Base-by-base conservation (phyloP, 1,140 invertebrate species). In the Pseudomyrmex flavicornis region DNA sequence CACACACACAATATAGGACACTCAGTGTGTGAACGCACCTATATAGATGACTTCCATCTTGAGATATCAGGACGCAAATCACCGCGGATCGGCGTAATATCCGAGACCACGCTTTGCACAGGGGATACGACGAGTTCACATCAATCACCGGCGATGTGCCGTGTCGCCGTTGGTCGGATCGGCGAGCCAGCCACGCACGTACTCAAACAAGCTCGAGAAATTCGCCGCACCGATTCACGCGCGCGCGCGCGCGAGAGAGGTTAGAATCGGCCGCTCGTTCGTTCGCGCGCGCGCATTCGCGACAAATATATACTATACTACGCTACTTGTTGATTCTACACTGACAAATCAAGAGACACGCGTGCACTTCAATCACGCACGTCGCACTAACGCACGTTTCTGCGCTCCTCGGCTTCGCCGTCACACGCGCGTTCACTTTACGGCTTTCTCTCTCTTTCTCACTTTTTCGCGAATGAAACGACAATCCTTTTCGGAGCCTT, bases 1-100 rank as follows among this genome's bases (percentile, higher is more conserved):
- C 17, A 17, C 17, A 17, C 20, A 46, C 52, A 89, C 3, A 26
- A 26, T 26, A 35, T 35, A 7, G 2, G 2, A 35, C 35, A 35
- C 0, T 35, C 7, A 35, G 35, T 35, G 35, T 35, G 35, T 35
- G 35, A 35, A 35, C 91, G 65, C 85, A 93, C 92, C 92, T 89
- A 93, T 92, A 76, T 92, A 93, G 85, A 93, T 89, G 90, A 93
- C 91, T 91, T 93, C 92, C 92, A 93, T 93, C 85, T 93, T 92
- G 90, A 83, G 86, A 68, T 75, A 79, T 85, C 83, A 20, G 66
- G 79, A 80, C 79, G 69, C 86, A 88, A 88, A 69, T 72, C 82
- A 75, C 82, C 88, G 83, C 22, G 50, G 46, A 35, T 15, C 84
- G 83, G 84, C 89, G 88, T 88, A 84, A 73, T 88, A 86, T 89